These are phyloP conservation scores for Zootoca vivipara DNA, from an alignment of 2,113 vertebrate species.

Conservation along the genomic window DNA sequence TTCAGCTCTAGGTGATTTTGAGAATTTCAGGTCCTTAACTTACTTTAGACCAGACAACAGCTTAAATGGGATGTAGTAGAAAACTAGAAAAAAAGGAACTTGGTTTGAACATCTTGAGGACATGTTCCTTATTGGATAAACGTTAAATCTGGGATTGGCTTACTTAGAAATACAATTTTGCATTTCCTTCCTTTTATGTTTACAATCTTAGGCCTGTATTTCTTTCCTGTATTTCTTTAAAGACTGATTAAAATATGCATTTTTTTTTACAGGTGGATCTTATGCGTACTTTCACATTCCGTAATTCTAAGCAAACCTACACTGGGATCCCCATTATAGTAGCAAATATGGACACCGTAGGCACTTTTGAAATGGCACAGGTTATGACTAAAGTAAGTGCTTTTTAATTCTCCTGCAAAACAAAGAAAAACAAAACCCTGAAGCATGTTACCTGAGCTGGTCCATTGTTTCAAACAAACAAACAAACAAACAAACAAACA, in stretches of 20 bases:
- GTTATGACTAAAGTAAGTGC: conserved; percentile 90
- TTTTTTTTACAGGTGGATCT: conserved; percentile 86
- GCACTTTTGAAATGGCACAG: conserved; percentile 95
- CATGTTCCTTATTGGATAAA: not conserved
- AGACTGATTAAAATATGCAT: not conserved
- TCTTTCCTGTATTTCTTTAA: not conserved
- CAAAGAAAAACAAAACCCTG: not conserved
- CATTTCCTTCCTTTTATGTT: not conserved
- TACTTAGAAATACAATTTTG: not conserved
- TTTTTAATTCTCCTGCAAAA: conserved; percentile 2
- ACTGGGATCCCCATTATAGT: conserved; percentile 95
- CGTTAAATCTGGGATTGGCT: not conserved
- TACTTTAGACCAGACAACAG: too few species aligned
- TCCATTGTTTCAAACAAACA: not conserved
- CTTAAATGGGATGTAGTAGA: not conserved
- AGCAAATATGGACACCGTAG: conserved; percentile 99
- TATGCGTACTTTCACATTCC: conserved; percentile 92
- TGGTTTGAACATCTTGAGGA: not conserved
- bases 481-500: not conserved
- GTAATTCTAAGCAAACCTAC: conserved; percentile 97
- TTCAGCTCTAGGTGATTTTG: too few species aligned
- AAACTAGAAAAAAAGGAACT: not conserved
- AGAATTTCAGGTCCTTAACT: not conserved
- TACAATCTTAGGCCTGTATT: not conserved
- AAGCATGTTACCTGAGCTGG: not conserved